phyloP scores from a whole-genome alignment of 2,113 vertebrate genomes.

The Sander lucioperca region DNA sequence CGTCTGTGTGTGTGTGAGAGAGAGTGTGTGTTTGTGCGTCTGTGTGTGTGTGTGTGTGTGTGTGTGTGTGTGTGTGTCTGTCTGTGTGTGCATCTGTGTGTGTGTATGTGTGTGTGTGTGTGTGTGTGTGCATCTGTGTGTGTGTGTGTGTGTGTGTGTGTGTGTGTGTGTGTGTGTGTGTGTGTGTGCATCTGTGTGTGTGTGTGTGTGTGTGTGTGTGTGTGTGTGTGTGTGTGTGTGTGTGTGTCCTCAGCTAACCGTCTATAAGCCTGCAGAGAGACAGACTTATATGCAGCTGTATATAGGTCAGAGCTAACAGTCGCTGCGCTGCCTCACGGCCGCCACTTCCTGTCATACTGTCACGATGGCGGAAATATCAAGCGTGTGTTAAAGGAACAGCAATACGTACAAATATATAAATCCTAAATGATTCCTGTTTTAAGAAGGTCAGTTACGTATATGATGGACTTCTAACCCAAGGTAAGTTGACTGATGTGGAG shows the following conservation, averaged over 20 bases:
- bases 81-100: constrained; percentile 14
- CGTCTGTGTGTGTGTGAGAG: too few relatives aligned
- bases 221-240: constrained; percentile 1
- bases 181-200: constrained; percentile 10
- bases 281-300: constrained; percentile 38
- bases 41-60: not conserved
- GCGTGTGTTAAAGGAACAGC: not conserved
- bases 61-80: constrained; percentile 5
- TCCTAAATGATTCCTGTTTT: too few relatives aligned
- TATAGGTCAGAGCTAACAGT: constrained; percentile 57
- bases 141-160: constrained; percentile 16
- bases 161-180: constrained; percentile 16
- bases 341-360: not conserved
- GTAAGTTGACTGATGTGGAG: too few relatives aligned
- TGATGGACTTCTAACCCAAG: too few relatives aligned
- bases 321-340: constrained; percentile 12
- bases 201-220: not conserved
- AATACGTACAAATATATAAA: not conserved
- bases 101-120: not conserved
- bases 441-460: too few relatives aligned
- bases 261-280: constrained; percentile 49
- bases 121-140: constrained; percentile 18
- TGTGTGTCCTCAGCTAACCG: constrained; percentile 43
- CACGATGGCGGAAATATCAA: too few relatives aligned
- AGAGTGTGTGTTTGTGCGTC: too few relatives aligned